phyloP scores from a whole-genome alignment of 2,797 vertebrate genomes.

The Leptodactylus fallax region DNA sequence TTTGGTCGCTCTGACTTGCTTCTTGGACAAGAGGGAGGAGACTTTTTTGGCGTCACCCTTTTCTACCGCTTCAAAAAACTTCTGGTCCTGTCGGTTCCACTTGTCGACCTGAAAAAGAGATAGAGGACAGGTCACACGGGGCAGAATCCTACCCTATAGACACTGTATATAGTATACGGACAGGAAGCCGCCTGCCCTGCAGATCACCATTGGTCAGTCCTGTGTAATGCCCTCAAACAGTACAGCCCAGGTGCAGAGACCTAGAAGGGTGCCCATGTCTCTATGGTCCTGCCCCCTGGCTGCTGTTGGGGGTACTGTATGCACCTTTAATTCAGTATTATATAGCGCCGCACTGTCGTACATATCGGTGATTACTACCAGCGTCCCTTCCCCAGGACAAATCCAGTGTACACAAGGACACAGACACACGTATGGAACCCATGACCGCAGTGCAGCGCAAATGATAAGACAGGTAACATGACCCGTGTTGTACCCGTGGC shows the following conservation, averaged over 20 bases:
- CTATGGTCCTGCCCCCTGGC: background rate
- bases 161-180: too few relatives aligned
- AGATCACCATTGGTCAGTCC: too few relatives aligned
- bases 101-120: conserved; percentile 70
- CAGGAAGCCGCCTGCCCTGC: too few relatives aligned
- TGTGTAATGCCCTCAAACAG: too few relatives aligned
- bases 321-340: background rate
- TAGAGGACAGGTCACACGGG: background rate
- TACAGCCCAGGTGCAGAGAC: too few relatives aligned
- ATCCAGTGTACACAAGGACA: too few relatives aligned
- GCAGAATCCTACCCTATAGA: too few relatives aligned
- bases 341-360: background rate
- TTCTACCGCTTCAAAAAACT: conserved; percentile 75
- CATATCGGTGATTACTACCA: background rate
- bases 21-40: conserved; percentile 70
- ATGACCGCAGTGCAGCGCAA: background rate
- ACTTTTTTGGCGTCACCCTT: conserved; percentile 73
- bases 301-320: background rate
- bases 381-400: background rate
- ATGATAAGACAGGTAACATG: too few relatives aligned
- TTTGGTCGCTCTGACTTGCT: conserved; percentile 73
- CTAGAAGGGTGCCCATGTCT: too few relatives aligned
- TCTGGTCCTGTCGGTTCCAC: conserved; percentile 77
- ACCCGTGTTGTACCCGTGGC: background rate
- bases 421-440: background rate